phyloP scores from a whole-genome alignment of 2,888 invertebrate species.

The Chrysina gloriosa region DNA sequence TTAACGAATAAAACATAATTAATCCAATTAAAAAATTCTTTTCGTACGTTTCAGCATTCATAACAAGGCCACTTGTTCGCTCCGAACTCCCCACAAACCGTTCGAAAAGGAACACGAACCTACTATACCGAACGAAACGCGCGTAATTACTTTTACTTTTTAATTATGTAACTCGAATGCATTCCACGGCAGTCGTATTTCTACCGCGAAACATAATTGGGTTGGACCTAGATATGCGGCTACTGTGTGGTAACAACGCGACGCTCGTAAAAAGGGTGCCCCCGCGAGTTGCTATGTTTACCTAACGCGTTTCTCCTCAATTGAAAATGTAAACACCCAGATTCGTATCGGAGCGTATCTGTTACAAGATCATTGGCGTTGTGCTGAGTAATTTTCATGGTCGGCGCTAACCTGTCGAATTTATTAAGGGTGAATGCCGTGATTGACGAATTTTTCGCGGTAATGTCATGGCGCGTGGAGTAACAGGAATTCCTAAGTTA shows the following conservation, averaged over 20 bases:
- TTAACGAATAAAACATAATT: conserved; percentile 4
- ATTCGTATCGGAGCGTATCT: conserved; percentile 7
- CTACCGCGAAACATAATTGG: neutral
- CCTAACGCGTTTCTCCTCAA: neutral
- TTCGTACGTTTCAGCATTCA: neutral
- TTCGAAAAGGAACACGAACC: neutral
- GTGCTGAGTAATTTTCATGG: conserved; percentile 14
- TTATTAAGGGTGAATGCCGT: conserved; percentile 2
- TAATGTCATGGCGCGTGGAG: conserved; percentile 20
- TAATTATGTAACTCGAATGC: conserved; percentile 16
- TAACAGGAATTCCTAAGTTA: too few species aligned
- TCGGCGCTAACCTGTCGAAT: neutral
- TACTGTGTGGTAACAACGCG: neutral
- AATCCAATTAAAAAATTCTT: neutral
- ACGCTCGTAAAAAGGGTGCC: neutral
- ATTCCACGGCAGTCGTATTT: conserved; percentile 13
- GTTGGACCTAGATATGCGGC: neutral
- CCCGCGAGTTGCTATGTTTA: neutral
- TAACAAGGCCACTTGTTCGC: conserved; percentile 4
- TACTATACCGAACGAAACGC: neutral
- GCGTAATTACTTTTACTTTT: conserved; percentile 33
- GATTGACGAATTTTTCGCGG: conserved; percentile 13
- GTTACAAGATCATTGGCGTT: conserved; percentile 24
- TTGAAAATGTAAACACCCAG: conserved; percentile 22
- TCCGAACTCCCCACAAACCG: conserved; percentile 16